Conservation (phyloP, 2,797 vertebrate species). For the Darevskia nairensis region DNA sequence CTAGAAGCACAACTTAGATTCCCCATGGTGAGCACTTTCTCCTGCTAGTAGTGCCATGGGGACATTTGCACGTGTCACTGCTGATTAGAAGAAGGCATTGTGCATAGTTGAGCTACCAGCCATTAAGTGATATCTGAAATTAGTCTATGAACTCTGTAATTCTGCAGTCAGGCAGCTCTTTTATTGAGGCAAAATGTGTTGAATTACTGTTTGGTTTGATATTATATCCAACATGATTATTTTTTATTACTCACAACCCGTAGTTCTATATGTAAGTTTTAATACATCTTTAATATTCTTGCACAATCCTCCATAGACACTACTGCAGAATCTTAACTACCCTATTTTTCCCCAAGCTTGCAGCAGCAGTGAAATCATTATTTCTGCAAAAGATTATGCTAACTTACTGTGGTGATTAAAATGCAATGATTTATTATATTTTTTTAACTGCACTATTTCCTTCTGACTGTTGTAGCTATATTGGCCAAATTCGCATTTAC, state of each 20-base stretch:
- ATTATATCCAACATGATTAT: background rate
- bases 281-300: constrained; percentile 37
- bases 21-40: constrained; percentile 3
- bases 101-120: background rate
- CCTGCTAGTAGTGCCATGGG: constrained; percentile 13
- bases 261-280: constrained; percentile 11
- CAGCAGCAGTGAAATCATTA: constrained; percentile 13
- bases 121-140: background rate
- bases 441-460: constrained; percentile 21
- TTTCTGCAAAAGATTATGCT: constrained; percentile 39
- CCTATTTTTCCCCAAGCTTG: constrained; percentile 27
- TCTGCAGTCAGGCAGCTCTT: constrained; percentile 8
- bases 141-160: background rate
- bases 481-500: constrained; percentile 44
- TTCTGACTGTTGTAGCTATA: constrained; percentile 41
- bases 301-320: constrained; percentile 21
- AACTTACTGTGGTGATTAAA: constrained; percentile 44
- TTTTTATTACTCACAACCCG: constrained; percentile 28
- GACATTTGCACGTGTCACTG: constrained; percentile 18
- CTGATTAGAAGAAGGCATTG: background rate
- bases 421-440: constrained; percentile 41
- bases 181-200: constrained; percentile 25
- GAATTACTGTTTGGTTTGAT: constrained; percentile 16
- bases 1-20: background rate
- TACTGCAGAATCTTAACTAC: constrained; percentile 30